phyloP scores from a whole-genome alignment of 2,797 vertebrate genomes.

The Rhinogobio ventralis region DNA sequence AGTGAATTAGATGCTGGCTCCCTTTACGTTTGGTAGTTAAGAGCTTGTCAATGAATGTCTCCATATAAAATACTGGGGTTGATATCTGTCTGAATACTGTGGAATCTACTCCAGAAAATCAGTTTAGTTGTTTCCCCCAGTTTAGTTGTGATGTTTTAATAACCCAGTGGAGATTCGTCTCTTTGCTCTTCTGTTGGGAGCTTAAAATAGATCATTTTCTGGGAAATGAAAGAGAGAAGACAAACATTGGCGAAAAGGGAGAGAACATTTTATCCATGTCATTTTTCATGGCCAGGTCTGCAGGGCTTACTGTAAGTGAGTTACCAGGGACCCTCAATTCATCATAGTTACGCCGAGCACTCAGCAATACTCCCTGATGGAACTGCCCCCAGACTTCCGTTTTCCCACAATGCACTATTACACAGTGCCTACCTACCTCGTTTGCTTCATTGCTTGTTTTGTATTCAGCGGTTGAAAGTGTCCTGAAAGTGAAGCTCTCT shows the following conservation, averaged over 20 bases:
- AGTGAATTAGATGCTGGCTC: neutral
- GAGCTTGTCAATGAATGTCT: neutral
- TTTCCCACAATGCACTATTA: conserved; percentile 65
- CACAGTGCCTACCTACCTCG: conserved; percentile 38
- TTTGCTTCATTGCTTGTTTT: conserved; percentile 48
- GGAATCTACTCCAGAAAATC: neutral
- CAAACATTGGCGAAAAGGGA: conserved; percentile 54
- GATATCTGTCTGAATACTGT: neutral
- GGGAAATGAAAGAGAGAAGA: conserved; percentile 47
- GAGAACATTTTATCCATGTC: conserved; percentile 51
- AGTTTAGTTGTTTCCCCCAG: no score
- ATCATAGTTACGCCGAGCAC: conserved; percentile 64
- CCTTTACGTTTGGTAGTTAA: neutral
- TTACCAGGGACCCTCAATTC: conserved; percentile 63
- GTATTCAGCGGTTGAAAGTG: neutral
- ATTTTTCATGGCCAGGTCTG: conserved; percentile 62
- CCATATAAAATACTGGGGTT: neutral
- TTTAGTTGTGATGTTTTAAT: neutral
- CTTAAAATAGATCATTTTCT: conserved; percentile 37
- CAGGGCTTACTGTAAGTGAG: conserved; percentile 64
- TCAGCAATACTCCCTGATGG: conserved; percentile 59
- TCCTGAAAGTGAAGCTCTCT: neutral
- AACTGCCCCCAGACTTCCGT: conserved; percentile 58
- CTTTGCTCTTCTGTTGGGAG: conserved; percentile 15
- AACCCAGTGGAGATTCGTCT: neutral